Conservation (phyloP, 2,113 vertebrate species). For the Ia io region DNA sequence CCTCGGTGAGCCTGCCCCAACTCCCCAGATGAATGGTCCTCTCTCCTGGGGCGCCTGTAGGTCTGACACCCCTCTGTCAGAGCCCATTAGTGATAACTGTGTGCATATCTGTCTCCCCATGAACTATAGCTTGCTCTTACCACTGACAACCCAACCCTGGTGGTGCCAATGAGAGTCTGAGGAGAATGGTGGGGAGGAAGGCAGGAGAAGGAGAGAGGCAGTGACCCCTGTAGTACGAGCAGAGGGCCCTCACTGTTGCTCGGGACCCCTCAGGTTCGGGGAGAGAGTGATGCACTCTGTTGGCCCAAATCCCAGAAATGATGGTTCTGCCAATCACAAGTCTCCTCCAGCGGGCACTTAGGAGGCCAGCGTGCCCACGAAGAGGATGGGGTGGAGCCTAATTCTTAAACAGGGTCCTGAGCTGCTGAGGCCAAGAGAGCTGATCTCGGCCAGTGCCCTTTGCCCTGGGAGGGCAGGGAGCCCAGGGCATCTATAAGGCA, state of each 20-base stretch:
- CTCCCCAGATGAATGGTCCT: neutral
- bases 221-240: neutral
- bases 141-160: neutral
- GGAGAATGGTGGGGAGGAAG: neutral
- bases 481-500: too few relatives aligned
- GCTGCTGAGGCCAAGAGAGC: neutral
- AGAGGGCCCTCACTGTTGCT: neutral
- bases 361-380: neutral
- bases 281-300: neutral
- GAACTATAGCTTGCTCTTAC: neutral
- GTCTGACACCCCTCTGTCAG: neutral
- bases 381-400: too few relatives aligned
- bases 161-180: neutral
- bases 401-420: neutral
- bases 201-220: neutral
- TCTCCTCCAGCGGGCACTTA: neutral
- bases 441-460: neutral
- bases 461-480: neutral
- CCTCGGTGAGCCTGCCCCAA: neutral
- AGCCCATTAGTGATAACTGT: neutral
- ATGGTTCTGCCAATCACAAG: neutral
- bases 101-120: neutral
- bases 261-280: neutral
- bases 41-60: neutral
- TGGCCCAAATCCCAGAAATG: neutral